Evolutionary conservation across 2,888 invertebrate genomes (phyloP).

Genomic region (Trachelus tabidus): DNA sequence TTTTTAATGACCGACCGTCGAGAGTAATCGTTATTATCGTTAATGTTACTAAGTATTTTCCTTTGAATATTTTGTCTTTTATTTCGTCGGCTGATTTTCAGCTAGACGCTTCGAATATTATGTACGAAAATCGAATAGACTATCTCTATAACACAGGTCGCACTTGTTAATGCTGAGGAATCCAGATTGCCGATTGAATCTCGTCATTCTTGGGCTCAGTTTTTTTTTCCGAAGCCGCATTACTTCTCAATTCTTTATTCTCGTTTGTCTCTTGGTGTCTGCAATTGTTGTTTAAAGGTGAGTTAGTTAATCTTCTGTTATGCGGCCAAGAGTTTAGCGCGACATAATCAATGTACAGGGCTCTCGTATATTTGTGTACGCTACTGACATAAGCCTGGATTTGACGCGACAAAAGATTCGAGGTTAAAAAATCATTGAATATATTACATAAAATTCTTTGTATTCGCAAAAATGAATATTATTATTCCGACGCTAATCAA

Average conservation of each 20-base stretch:
- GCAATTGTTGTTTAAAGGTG: slow-evolving; percentile 2
- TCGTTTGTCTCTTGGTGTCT: slow-evolving; percentile 1
- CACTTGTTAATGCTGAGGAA: neutral
- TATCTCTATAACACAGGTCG: neutral
- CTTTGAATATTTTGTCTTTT: neutral
- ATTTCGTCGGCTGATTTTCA: neutral
- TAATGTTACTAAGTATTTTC: neutral
- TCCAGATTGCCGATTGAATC: neutral
- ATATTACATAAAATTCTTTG: neutral
- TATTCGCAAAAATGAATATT: neutral
- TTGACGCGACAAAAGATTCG: neutral
- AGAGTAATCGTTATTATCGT: neutral
- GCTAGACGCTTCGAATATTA: neutral
- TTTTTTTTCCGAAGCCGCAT: slow-evolving; percentile 5
- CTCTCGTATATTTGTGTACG: neutral
- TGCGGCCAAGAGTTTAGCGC: neutral
- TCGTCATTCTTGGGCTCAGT: neutral
- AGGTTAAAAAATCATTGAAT: neutral
- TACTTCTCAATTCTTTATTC: neutral
- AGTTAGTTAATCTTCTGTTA: neutral
- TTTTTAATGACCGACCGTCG: neutral
- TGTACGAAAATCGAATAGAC: neutral
- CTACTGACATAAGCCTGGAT: neutral
- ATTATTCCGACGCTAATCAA: neutral
- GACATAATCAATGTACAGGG: neutral